These are phyloP conservation scores for Cynoglossus semilaevis DNA, from an alignment of 2,113 vertebrate species.

Conservation along the genomic window DNA sequence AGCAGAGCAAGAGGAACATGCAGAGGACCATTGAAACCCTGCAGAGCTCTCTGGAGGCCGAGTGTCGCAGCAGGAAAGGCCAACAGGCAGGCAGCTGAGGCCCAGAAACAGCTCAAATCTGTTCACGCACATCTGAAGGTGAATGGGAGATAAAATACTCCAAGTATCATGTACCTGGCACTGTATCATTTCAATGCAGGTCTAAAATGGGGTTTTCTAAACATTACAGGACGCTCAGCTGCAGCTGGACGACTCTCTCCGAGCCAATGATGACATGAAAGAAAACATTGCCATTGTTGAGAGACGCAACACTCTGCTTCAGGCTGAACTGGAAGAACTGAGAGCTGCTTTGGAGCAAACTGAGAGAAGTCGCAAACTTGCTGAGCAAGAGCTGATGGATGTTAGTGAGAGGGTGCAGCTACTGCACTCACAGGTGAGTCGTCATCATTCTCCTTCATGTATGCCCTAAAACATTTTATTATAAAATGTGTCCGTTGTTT, in stretches of 20 bases:
- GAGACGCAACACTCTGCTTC: conserved; percentile 80
- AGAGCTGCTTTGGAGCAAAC: conserved; percentile 80
- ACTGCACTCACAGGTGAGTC: conserved; percentile 83
- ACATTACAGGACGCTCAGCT: conserved; percentile 77
- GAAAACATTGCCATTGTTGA: conserved; percentile 84
- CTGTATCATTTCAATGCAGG: no score
- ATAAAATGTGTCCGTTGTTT: neutral
- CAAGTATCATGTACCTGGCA: neutral
- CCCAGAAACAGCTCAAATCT: conserved; percentile 86
- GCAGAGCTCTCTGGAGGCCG: conserved; percentile 87
- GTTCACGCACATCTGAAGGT: conserved; percentile 86
- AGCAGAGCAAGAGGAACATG: conserved; percentile 88
- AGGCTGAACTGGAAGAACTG: conserved; percentile 84
- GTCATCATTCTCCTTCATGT: neutral
- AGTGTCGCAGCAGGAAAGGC: conserved; percentile 87
- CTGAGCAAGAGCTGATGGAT: conserved; percentile 86
- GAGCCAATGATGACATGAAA: conserved; percentile 81
- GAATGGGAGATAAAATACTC: conserved; percentile 37
- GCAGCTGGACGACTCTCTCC: conserved; percentile 77
- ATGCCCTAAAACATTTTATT: neutral
- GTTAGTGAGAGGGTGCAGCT: conserved; percentile 87
- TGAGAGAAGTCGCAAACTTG: conserved; percentile 81
- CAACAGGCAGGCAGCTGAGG: conserved; percentile 77
- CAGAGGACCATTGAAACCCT: conserved; percentile 84
- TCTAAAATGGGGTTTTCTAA: neutral